These are phyloP conservation scores for Sitta europaea DNA, from an alignment of 2,113 vertebrate genomes.

Conservation along the genomic window DNA sequence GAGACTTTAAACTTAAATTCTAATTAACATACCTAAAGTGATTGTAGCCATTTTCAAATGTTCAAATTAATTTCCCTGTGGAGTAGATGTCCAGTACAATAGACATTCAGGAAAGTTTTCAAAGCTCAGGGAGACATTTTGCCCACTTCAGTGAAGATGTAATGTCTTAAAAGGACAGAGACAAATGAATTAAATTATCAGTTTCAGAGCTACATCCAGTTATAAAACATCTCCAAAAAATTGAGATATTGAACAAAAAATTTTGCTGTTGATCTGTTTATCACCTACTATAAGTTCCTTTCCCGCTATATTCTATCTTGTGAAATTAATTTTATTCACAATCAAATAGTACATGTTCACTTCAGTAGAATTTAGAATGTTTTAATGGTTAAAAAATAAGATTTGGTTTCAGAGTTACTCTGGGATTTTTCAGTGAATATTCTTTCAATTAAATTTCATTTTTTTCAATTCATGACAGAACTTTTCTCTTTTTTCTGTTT, in stretches of 20 bases:
- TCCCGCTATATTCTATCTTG: background rate
- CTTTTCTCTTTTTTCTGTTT: background rate
- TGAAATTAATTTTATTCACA: background rate
- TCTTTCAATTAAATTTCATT: background rate
- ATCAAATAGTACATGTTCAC: background rate
- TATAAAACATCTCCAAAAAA: background rate
- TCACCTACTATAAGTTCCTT: background rate
- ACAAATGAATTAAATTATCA: background rate
- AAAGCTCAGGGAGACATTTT: background rate
- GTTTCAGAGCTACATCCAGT: background rate
- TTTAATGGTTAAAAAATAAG: background rate
- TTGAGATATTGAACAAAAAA: background rate
- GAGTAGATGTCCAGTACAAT: background rate
- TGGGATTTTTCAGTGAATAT: background rate
- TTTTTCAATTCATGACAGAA: background rate
- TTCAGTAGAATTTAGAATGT: background rate
- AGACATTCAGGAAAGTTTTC: background rate
- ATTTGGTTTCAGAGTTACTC: background rate
- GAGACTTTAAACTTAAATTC: background rate
- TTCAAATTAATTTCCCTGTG: background rate
- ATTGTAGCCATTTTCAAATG: background rate
- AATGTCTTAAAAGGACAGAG: background rate
- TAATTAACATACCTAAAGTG: background rate
- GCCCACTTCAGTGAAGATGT: background rate
- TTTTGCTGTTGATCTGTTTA: background rate